Evolutionary conservation across 2,888 invertebrate species (phyloP), one percentile per base, ranked within the genome.

Genomic region (Alloscopus bannaensis): DNA sequence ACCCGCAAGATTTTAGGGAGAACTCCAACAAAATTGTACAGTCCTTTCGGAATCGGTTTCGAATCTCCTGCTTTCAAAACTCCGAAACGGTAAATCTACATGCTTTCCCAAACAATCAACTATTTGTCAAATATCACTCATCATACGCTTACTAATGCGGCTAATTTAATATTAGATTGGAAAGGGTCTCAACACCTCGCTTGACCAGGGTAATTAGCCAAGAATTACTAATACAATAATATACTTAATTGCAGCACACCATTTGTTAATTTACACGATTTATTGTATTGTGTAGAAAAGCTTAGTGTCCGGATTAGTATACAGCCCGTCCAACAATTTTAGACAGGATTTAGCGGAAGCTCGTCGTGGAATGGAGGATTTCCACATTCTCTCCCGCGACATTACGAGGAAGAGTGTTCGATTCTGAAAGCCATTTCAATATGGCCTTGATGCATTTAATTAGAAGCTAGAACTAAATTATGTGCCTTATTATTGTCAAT

Each of bases 11-110:
- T 87, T 65, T 80, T 92, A 36, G 92, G 92, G 3, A 88, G 92
- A 47, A 93, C 93, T 26, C 94, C 94, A 0, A 92, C 93, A 0
- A 93, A 93, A 87, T 86, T 94, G 72, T 94, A 94, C 88, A 93
- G 93, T 85, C 94, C 94, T 0, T 94, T 94, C 86, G 92, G 93
- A 4, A 93, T 94, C 45, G 92, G 93, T 4, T 93, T 94, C 40
- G 93, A 94, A 86, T 93, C 93, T 1, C 94, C 94, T 0, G 60
- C 52, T 6, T 31, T 60, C n/a, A 84, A 83, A 62, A 80, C 84
- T 26, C 81, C 85, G 29, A 84, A 80, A 52, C 62, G 84, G 84
- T 80, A 65, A 26, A 59, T 52, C 16, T 26, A 26, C 26, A 42
- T n/a, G 45, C 6, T 45, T 60, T 60, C 11, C 31, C n/a, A n/a